phyloP scores from a whole-genome alignment of 2,888 invertebrate genomes.

The Hydraecia micacea region DNA sequence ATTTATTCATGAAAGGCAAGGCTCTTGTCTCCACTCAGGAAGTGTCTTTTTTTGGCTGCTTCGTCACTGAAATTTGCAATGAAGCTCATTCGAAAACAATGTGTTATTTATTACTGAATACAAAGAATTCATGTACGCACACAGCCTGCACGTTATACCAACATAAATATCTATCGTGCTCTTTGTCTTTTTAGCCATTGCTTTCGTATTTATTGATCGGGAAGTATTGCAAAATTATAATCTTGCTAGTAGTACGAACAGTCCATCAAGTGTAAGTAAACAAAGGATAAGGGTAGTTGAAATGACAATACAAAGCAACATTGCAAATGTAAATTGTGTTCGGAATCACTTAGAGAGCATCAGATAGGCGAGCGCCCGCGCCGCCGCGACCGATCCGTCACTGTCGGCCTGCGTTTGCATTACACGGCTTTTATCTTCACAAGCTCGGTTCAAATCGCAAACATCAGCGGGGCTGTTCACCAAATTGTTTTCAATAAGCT shows the following conservation, averaged over 20 bases:
- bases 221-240: conserved; percentile 67
- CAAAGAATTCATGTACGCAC: conserved; percentile 59
- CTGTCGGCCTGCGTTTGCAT: conserved; percentile 89
- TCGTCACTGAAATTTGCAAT: conserved; percentile 88
- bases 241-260: conserved; percentile 64
- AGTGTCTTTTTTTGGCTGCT: conserved; percentile 86
- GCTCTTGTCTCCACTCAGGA: conserved; percentile 87
- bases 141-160: conserved; percentile 41
- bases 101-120: conserved; percentile 85
- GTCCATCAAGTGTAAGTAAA: conserved; percentile 74
- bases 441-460: conserved; percentile 86
- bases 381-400: conserved; percentile 89
- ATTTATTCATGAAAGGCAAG: conserved; percentile 88
- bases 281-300: conserved; percentile 81
- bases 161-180: conserved; percentile 41
- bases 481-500: conserved; percentile 89
- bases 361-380: conserved; percentile 85
- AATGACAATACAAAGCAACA: conserved; percentile 86
- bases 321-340: conserved; percentile 88
- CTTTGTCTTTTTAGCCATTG: conserved; percentile 42
- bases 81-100: conserved; percentile 89
- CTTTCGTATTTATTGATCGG: conserved; percentile 57
- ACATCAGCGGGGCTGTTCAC: conserved; percentile 88
- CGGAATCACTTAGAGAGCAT: conserved; percentile 89
- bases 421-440: conserved; percentile 88